These are phyloP conservation scores for Eulemur coronatus DNA, from an alignment of 2,797 vertebrate genomes.

Conservation along the genomic window DNA sequence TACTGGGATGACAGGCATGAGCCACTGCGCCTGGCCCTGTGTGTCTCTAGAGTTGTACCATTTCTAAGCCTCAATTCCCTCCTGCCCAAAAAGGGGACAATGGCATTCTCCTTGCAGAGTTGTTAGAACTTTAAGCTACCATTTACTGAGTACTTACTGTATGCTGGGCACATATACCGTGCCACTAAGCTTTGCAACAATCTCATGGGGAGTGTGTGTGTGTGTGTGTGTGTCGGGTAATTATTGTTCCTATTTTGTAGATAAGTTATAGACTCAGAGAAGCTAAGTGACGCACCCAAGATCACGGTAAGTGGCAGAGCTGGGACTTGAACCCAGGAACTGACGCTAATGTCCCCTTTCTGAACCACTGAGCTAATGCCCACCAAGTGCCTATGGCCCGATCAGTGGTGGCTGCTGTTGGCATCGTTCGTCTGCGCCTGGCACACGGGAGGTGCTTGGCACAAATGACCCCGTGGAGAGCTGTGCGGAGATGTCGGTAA, in stretches of 20 bases:
- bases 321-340: background rate
- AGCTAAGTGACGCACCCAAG: background rate
- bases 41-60: background rate
- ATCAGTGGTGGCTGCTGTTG: background rate
- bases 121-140: background rate
- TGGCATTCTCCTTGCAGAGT: background rate
- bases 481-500: accelerated
- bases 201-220: background rate
- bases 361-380: background rate
- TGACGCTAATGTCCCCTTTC: background rate
- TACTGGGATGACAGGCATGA: background rate
- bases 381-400: background rate
- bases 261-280: background rate
- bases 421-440: background rate
- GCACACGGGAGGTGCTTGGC: background rate
- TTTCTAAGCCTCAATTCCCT: background rate
- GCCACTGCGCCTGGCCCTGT: no score
- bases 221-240: accelerated
- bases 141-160: background rate
- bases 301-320: background rate
- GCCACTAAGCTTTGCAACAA: background rate
- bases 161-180: accelerated
- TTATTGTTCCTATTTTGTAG: background rate
- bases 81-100: background rate
- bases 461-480: background rate